Evolutionary conservation across 2,888 invertebrate genomes (phyloP).

Genomic region (Folsomia candida): DNA sequence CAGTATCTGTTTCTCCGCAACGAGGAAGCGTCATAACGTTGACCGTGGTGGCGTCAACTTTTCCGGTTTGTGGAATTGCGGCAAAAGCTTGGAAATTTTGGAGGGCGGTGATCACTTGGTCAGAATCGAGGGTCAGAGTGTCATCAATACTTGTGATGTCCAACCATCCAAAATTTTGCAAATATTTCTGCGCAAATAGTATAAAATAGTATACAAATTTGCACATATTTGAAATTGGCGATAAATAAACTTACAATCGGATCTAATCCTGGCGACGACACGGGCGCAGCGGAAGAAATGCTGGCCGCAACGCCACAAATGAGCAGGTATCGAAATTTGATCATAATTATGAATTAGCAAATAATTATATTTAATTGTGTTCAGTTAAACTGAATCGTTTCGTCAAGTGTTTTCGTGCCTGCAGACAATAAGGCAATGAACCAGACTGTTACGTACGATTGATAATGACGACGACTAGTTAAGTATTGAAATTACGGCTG

Average conservation of each 20-base stretch:
- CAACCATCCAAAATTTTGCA: background rate
- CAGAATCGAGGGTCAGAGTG: background rate
- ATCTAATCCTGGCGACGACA: no score
- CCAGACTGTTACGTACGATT: no score
- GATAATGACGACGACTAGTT: no score
- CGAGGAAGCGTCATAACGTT: constrained; percentile 2
- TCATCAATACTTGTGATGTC: background rate
- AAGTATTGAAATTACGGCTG: no score
- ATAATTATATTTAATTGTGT: no score
- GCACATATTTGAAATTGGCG: background rate
- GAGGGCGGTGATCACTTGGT: background rate
- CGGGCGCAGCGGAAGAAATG: no score
- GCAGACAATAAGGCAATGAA: background rate
- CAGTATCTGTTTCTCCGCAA: constrained; percentile 1
- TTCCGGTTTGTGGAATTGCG: background rate
- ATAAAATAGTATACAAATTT: no score
- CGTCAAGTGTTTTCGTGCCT: background rate
- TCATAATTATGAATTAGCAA: no score
- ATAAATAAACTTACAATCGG: constrained; percentile 2
- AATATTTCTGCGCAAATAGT: background rate
- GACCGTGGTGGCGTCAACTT: background rate
- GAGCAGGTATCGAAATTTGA: no score
- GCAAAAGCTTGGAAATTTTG: constrained; percentile 9
- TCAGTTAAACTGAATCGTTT: background rate
- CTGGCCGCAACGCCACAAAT: no score